Evolutionary conservation across 2,797 vertebrate genomes (phyloP).

Genomic region (Malacoraja senta): DNA sequence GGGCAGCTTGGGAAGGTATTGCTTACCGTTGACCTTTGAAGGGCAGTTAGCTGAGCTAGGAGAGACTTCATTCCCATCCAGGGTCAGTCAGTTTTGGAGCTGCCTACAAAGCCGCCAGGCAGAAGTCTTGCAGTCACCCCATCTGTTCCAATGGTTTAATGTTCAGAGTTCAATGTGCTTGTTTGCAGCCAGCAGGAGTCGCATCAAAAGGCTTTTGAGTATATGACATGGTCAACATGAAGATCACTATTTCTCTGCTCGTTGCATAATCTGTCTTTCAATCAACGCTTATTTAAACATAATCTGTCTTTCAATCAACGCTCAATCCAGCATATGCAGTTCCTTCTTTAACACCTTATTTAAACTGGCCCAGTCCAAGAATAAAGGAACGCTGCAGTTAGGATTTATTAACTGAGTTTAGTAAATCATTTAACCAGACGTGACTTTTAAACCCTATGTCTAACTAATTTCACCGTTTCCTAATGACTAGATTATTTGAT

Average conservation of each 20-base stretch:
- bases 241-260: neutral
- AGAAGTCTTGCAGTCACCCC: neutral
- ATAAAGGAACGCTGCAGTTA: neutral
- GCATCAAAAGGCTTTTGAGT: neutral
- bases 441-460: neutral
- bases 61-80: neutral
- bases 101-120: neutral
- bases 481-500: neutral
- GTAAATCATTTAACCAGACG: neutral
- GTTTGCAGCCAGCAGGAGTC: neutral
- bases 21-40: conserved; percentile 1
- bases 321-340: too few relatives aligned
- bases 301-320: neutral
- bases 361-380: neutral
- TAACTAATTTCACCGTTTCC: neutral
- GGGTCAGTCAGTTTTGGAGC: conserved; percentile 11
- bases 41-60: neutral
- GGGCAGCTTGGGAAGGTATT: neutral
- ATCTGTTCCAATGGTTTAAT: neutral
- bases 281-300: neutral
- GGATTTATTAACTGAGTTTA: neutral
- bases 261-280: neutral
- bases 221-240: neutral
- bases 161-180: neutral
- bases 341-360: too few relatives aligned